phyloP scores from a whole-genome alignment of 2,797 vertebrate genomes.

The Chiroxiphia lanceolata region DNA sequence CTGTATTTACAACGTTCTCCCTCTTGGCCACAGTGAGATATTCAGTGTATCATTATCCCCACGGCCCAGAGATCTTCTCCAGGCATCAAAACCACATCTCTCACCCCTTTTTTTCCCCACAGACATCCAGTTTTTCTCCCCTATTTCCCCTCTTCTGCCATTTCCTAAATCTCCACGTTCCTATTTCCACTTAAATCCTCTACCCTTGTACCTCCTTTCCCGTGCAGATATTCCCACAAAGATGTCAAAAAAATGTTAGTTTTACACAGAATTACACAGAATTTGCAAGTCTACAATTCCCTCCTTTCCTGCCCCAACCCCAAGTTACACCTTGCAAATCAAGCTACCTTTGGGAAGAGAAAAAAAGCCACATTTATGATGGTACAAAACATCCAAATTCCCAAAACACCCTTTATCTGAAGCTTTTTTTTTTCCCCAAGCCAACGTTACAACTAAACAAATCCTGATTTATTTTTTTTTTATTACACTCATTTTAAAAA shows the following conservation, averaged over 20 bases:
- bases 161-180: not conserved
- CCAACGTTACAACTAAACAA: not conserved
- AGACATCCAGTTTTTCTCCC: not conserved
- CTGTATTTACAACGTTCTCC: fast-evolving
- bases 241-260: not conserved
- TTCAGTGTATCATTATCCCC: fast-evolving
- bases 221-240: not conserved
- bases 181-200: not conserved
- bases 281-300: too few relatives aligned
- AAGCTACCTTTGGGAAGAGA: not conserved
- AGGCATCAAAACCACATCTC: not conserved
- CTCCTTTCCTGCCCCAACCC: not conserved
- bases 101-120: not conserved
- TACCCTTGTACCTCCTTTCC: not conserved
- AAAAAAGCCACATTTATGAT: not conserved
- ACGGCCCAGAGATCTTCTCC: not conserved
- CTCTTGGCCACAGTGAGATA: not conserved
- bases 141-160: not conserved
- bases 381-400: not conserved
- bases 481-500: not conserved
- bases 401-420: not conserved
- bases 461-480: not conserved
- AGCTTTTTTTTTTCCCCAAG: not conserved
- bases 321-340: not conserved
- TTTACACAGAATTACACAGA: not conserved